A percentile compares a stretch with the other conserved stretches of the same genome.
These are phyloP conservation scores for Poecilia latipinna DNA, from an alignment of 2,113 vertebrate genomes.

Conservation along the genomic window DNA sequence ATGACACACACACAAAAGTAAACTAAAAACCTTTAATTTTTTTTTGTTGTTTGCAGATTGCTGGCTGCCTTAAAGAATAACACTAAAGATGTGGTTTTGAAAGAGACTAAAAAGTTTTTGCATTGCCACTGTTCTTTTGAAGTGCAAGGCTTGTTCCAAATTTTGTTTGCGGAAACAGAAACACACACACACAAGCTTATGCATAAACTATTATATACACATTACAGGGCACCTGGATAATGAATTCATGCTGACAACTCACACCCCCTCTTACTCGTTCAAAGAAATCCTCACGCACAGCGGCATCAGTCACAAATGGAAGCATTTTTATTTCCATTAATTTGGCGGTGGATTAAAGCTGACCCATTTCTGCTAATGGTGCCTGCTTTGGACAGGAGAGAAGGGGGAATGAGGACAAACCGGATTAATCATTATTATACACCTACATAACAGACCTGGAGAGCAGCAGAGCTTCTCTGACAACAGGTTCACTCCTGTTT, in stretches of 20 bases:
- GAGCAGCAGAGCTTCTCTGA: conserved; percentile 26
- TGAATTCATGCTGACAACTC: conserved; percentile 68
- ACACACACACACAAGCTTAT: background rate
- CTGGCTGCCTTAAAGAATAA: background rate
- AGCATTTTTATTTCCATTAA: conserved; percentile 78
- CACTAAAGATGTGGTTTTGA: background rate
- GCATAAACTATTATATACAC: conserved; percentile 18
- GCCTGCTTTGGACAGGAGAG: conserved; percentile 65
- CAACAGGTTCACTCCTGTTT: conserved; percentile 4
- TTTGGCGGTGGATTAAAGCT: conserved; percentile 79
- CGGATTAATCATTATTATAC: conserved; percentile 46
- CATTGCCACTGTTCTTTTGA: background rate
- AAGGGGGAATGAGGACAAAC: conserved; percentile 53
- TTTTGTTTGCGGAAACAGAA: background rate
- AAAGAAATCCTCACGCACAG: conserved; percentile 36
- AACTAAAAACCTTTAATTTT: background rate
- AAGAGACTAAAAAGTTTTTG: background rate
- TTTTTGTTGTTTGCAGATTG: background rate
- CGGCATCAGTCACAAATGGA: conserved; percentile 73
- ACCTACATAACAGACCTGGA: conserved; percentile 39
- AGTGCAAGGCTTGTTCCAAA: background rate
- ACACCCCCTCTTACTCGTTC: conserved; percentile 29
- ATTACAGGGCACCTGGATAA: conserved; percentile 61
- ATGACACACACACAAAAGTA: too few species aligned
- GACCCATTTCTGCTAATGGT: conserved; percentile 79